Percentiles rank a stretch among this genome's conserved stretches.
phyloP scores from a whole-genome alignment of 2,113 vertebrate genomes.

The Mus pahari region DNA sequence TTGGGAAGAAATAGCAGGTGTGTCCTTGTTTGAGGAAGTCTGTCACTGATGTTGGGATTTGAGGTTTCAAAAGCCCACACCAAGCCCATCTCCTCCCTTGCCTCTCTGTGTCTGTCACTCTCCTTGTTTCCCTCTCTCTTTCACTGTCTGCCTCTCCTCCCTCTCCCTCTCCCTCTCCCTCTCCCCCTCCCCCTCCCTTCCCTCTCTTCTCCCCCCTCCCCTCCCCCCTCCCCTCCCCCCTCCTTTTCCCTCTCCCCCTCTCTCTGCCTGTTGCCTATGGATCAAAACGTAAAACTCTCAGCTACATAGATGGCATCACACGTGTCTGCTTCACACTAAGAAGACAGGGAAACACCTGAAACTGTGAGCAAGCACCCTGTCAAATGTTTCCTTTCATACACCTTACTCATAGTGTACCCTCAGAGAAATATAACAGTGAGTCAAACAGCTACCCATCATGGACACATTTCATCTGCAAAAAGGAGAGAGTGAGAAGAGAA shows the following conservation, averaged over 20 bases:
- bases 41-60: not conserved
- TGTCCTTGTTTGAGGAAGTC: not conserved
- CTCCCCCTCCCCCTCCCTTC: not conserved
- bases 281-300: not conserved
- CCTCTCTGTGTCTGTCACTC: not conserved
- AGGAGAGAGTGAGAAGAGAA: not conserved
- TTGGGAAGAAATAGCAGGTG: not conserved
- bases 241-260: not conserved
- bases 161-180: not conserved
- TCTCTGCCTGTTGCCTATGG: not conserved
- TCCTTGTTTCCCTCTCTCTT: too few relatives aligned
- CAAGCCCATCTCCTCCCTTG: not conserved
- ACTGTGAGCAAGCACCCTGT: not conserved
- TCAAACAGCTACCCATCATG: not conserved
- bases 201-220: too few relatives aligned
- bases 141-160: not conserved
- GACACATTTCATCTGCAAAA: not conserved
- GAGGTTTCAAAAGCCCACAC: not conserved
- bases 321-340: not conserved
- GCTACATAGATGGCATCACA: not conserved
- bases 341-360: not conserved
- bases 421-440: not conserved
- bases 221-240: too few relatives aligned
- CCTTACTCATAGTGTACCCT: not conserved
- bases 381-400: not conserved